Base-by-base conservation (phyloP, 2,797 vertebrate species). In the Lacerta viridis region DNA sequence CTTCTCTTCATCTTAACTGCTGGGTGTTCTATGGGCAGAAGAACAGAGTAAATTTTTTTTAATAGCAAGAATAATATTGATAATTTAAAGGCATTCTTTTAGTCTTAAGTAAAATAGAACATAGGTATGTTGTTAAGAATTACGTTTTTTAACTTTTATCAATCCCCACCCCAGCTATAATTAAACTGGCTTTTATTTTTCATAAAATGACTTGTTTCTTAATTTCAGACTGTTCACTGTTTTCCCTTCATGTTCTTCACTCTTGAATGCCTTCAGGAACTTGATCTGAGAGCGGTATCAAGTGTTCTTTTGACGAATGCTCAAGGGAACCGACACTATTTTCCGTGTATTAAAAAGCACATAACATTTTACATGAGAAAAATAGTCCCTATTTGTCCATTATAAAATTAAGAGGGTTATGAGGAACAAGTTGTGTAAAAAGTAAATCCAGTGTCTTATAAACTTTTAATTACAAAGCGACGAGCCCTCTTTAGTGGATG, bases 241-340 rank as follows among this genome's bases (percentile, higher is more conserved):
- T 39, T 43, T 88, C 15, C 15, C 59, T 87, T 15, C 1, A 2
- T 89, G 55, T 87, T 93, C 90, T 82, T 87, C 50, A 20, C 68
- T 91, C 86, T 61, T 78, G 61, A 72, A 92, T 92, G 80, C 39
- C 92, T 93, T 76, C 80, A 84, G 71, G 87, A 91, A 92, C 71
- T 86, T 72, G 80, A 0, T 90, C 0, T 84, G 55, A n/a, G 11
- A 85, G 86, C 66, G 85, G 91, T 88, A 92, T 92, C 85, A 90
- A 92, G 81, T 92, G 88, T 94, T 95, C 66, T 83, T 90, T 90
- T 77, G 87, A 80, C 36, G 69, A 90, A 72, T 0, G 2, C 74
- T 39, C 77, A 55, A 79, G 92, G 86, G 80, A 27, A 91, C 36
- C 86, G 90, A 87, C 79, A 86, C 39, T 83, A 41, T 77, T 86